Conservation (phyloP, 1,140 invertebrate genomes). For the Pseudomyrmex sp. region DNA sequence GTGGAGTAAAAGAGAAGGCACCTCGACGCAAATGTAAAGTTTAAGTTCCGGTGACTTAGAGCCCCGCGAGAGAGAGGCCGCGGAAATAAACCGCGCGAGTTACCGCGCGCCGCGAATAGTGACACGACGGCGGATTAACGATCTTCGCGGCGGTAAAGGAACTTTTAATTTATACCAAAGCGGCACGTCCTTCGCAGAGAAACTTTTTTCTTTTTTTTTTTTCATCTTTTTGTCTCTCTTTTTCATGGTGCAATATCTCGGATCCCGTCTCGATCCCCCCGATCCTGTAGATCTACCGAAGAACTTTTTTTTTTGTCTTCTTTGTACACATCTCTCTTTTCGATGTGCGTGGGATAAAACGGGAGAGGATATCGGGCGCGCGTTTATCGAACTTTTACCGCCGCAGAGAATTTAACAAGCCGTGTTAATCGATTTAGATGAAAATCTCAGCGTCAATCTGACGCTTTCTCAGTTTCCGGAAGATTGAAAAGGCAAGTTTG, state of each 20-base stretch:
- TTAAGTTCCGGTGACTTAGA: slow-evolving; percentile 63
- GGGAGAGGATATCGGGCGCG: too few relatives aligned
- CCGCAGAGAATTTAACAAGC: too few relatives aligned
- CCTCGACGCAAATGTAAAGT: slow-evolving; percentile 59
- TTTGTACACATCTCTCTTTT: too few relatives aligned
- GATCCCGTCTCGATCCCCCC: neutral
- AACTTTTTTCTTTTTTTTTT: neutral
- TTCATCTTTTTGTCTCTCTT: neutral
- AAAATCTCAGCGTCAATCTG: too few relatives aligned
- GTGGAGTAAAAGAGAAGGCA: neutral
- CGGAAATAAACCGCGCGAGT: slow-evolving; percentile 68
- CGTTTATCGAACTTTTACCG: too few relatives aligned
- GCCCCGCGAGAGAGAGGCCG: slow-evolving; percentile 54
- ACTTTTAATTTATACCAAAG: slow-evolving; percentile 78
- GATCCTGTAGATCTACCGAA: too few relatives aligned
- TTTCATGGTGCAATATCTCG: slow-evolving; percentile 40
- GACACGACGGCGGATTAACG: slow-evolving; percentile 77
- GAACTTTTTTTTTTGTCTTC: too few relatives aligned
- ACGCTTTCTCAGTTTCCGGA: too few relatives aligned
- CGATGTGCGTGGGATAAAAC: too few relatives aligned
- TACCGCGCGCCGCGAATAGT: slow-evolving; percentile 57
- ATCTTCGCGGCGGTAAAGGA: slow-evolving; percentile 64
- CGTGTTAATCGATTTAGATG: too few relatives aligned
- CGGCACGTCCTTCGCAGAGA: slow-evolving; percentile 57
- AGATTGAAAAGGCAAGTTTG: too few relatives aligned